Base-by-base conservation (phyloP, 2,888 invertebrate species). In the Hololepta plana region DNA sequence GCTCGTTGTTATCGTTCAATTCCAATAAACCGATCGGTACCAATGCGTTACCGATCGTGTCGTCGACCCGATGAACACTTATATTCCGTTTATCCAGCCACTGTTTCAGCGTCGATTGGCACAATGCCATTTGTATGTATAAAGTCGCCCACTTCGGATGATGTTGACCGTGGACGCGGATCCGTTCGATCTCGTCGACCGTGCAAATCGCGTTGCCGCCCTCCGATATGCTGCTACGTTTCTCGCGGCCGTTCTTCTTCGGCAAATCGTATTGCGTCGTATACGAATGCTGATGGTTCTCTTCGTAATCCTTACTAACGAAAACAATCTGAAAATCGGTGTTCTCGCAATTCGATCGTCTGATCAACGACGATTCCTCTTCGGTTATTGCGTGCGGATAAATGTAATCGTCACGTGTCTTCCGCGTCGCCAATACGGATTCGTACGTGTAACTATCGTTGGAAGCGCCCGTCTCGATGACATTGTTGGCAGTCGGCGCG, bases 111-210 rank as follows among this genome's bases (percentile, higher is more conserved):
- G 81, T 84, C 36, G 67, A 62, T 40, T 76, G 69, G 45, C 84
- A 84, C 26, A 73, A 61, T 19, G 79, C 68, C 84, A 85, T 84
- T 53, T 84, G 84, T 31, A 85, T 82, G 44, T 72, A 81, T 15
- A 85, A 49, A 2, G 72, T 73, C 0, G 73, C 72, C 63, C 69
- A 72, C 42, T 68, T 65, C 16, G 64, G 47, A 36, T 63, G 38
- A 7, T 35, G 28, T 21, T 34, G n/a, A n/a, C n/a, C n/a, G n/a
- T n/a, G n/a, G n/a, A n/a, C n/a, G n/a, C n/a, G n/a, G n/a, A n/a
- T n/a, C n/a, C n/a, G n/a, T n/a, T 40, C 32, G 8, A 47, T 41
- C 27, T 51, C 48, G 21, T 43, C 46, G 6, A 47, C 27, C 21
- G 43, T 49, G 20, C 44, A 47, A 23, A 51, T 37, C 3, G 45